Evolutionary conservation across 2,888 invertebrate genomes (phyloP).

Genomic region (Drosophila peninsularis): DNA sequence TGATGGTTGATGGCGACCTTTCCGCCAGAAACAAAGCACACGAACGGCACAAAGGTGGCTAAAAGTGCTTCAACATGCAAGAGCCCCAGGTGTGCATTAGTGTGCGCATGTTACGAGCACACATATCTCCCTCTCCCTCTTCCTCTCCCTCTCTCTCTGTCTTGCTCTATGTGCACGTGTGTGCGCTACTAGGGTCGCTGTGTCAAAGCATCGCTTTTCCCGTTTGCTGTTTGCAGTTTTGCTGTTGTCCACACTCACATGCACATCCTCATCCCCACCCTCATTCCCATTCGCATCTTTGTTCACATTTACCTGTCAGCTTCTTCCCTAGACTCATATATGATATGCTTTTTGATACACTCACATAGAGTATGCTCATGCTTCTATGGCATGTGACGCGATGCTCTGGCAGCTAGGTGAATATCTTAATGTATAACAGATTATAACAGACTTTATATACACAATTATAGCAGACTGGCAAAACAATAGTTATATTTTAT

Average conservation of each 20-base stretch:
- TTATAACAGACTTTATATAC: not conserved
- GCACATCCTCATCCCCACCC: not conserved
- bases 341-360: slow-evolving; percentile 4
- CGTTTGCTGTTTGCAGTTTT: slow-evolving; percentile 39
- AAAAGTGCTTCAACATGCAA: slow-evolving; percentile 55
- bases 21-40: slow-evolving; percentile 43
- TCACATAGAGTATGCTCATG: not conserved
- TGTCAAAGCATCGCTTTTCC: slow-evolving; percentile 48
- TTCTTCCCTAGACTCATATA: slow-evolving; percentile 7
- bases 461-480: no score
- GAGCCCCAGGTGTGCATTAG: slow-evolving; percentile 50
- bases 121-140: not conserved
- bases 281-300: slow-evolving; percentile 1
- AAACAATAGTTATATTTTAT: no score
- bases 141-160: not conserved
- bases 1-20: slow-evolving; percentile 17
- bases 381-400: not conserved
- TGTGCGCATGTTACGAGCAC: slow-evolving; percentile 10
- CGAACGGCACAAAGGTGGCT: slow-evolving; percentile 58
- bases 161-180: not conserved
- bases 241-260: slow-evolving; percentile 22
- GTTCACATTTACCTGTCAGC: slow-evolving; percentile 2
- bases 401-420: not conserved
- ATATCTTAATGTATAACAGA: not conserved
- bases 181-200: slow-evolving; percentile 29